These are phyloP conservation scores for Scaptomyza pallida DNA, from an alignment of 1,140 invertebrate genomes.

Conservation along the genomic window DNA sequence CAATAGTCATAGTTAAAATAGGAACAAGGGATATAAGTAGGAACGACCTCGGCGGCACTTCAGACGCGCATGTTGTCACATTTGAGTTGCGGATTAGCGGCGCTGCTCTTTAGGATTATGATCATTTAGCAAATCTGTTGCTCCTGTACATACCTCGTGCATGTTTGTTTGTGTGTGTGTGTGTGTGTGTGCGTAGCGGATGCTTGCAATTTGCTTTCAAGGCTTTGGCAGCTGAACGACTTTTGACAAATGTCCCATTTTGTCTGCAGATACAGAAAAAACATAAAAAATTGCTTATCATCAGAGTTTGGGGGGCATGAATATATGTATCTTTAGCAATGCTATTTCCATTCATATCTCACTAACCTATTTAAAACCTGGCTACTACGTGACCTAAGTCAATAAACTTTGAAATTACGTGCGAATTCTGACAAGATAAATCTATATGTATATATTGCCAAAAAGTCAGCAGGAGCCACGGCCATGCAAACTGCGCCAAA, in stretches of 20 bases:
- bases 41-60: slow-evolving; percentile 60
- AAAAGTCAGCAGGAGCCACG: slow-evolving; percentile 64
- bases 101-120: slow-evolving; percentile 79
- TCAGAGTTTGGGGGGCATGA: slow-evolving; percentile 4
- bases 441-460: slow-evolving; percentile 9
- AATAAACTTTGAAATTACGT: slow-evolving; percentile 75
- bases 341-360: slow-evolving; percentile 36
- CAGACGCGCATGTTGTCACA: slow-evolving; percentile 81
- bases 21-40: slow-evolving; percentile 12
- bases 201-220: slow-evolving; percentile 30
- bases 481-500: slow-evolving; percentile 73
- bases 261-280: not conserved
- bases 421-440: slow-evolving; percentile 55
- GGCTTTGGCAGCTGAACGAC: slow-evolving; percentile 21
- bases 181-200: slow-evolving; percentile 57
- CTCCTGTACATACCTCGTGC: slow-evolving; percentile 50
- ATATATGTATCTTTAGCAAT: not conserved
- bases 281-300: slow-evolving; percentile 22
- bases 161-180: slow-evolving; percentile 40
- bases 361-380: slow-evolving; percentile 9
- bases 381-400: slow-evolving; percentile 72
- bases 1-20: not conserved
- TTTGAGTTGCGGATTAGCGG: slow-evolving; percentile 83
- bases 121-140: slow-evolving; percentile 84
- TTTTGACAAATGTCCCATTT: slow-evolving; percentile 75